A percentile compares a stretch with the other conserved stretches of the same genome.
These are phyloP conservation scores for Podarcis cretensis DNA, from an alignment of 2,113 vertebrate genomes.

Conservation along the genomic window DNA sequence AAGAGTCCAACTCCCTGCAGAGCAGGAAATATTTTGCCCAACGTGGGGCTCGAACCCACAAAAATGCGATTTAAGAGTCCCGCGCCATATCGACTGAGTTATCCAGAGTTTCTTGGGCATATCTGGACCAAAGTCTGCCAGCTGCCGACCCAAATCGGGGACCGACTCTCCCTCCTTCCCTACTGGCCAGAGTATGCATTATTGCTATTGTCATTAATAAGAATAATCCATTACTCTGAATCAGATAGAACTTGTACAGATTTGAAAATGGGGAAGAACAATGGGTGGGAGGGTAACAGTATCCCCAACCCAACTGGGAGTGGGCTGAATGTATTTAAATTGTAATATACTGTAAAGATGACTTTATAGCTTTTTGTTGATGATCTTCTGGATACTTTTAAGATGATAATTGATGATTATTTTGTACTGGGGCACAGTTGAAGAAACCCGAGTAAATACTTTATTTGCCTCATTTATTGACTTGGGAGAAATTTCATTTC, in stretches of 20 bases:
- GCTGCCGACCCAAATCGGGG: background rate
- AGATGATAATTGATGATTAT: background rate
- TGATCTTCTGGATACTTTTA: background rate
- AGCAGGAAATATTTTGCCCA: no score
- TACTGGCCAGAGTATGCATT: background rate
- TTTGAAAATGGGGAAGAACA: background rate
- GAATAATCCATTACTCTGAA: background rate
- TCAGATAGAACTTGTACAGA: background rate
- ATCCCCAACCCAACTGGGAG: no score
- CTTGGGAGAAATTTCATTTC: background rate
- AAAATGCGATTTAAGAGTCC: no score
- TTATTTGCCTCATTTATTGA: background rate
- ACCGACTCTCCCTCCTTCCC: background rate
- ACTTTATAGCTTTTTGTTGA: background rate
- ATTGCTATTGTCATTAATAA: no score
- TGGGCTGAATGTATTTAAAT: background rate
- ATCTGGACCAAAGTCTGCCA: background rate
- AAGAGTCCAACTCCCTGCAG: no score
- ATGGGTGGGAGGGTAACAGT: background rate
- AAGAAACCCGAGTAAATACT: background rate
- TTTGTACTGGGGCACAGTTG: background rate
- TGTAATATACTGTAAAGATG: constrained; percentile 40
- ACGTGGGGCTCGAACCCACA: no score
- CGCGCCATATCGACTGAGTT: no score
- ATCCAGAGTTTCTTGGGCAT: no score